A percentile compares a stretch with the other conserved stretches of the same genome.
Evolutionary conservation across 1,140 invertebrate species (phyloP).

Genomic region (Lanistes nyassanus): DNA sequence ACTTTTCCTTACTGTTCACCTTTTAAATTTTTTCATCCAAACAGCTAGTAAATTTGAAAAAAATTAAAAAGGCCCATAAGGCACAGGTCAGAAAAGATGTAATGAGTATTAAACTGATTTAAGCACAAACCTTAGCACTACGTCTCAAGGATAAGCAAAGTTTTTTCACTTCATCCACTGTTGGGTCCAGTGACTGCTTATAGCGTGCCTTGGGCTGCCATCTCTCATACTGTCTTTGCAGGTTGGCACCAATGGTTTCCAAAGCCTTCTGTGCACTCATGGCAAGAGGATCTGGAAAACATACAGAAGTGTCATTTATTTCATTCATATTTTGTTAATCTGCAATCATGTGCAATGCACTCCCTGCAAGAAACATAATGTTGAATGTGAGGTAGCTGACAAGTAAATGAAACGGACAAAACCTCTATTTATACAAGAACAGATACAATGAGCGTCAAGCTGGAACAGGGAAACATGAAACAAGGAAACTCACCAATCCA

Average conservation of each 20-base stretch:
- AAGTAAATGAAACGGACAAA: no score
- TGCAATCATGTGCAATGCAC: no score
- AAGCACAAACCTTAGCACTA: conserved; percentile 82
- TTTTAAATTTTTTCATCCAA: no score
- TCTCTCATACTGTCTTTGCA: conserved; percentile 93
- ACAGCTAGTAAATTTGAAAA: no score
- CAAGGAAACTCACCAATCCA: conserved; percentile 85
- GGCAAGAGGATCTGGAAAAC: conserved; percentile 72
- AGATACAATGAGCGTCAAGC: no score
- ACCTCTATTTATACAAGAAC: no score
- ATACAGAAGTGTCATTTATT: no score
- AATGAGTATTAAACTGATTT: not conserved
- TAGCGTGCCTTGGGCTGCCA: conserved; percentile 93
- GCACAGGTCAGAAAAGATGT: not conserved
- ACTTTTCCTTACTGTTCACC: no score
- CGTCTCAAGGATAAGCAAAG: conserved; percentile 92
- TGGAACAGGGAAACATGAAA: not conserved
- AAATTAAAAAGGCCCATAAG: no score
- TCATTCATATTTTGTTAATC: no score
- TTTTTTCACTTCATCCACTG: conserved; percentile 97
- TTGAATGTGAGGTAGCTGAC: no score
- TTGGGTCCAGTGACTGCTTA: conserved; percentile 96
- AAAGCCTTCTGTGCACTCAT: conserved; percentile 92
- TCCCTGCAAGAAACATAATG: no score
- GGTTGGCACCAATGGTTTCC: conserved; percentile 88